Percentiles rank a stretch among this genome's conserved stretches.
Evolutionary conservation across 2,113 vertebrate genomes (phyloP).

Genomic region (Hyperopisus bebe): DNA sequence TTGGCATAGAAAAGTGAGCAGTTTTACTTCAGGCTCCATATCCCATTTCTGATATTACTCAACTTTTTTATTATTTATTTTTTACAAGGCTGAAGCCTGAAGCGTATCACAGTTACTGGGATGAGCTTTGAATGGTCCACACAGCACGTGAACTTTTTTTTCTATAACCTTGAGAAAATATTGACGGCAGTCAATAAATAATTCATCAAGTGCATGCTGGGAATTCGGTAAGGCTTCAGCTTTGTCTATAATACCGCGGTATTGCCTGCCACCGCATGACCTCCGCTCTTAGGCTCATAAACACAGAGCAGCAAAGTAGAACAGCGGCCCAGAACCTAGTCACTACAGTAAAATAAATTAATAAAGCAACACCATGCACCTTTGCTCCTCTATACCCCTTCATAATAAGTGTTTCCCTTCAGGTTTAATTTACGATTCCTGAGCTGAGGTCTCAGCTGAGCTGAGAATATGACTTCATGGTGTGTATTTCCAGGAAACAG

Average conservation of each 20-base stretch:
- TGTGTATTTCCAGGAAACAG: background rate
- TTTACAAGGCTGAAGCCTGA: background rate
- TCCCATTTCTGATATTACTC: background rate
- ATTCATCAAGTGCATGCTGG: constrained; percentile 8
- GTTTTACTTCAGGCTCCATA: background rate
- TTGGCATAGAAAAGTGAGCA: constrained; percentile 6
- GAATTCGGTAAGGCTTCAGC: constrained; percentile 1
- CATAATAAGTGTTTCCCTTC: background rate
- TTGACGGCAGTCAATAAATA: constrained; percentile 14
- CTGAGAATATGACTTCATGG: background rate
- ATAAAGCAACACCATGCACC: background rate
- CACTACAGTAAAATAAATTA: background rate
- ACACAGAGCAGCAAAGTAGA: background rate
- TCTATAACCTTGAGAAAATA: constrained; percentile 14
- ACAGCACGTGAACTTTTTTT: constrained; percentile 4
- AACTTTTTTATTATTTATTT: background rate
- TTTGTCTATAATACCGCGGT: background rate
- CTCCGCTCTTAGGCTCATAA: background rate
- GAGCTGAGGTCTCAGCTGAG: background rate
- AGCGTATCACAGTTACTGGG: background rate
- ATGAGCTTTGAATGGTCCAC: background rate
- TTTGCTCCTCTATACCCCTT: background rate
- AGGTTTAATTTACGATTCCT: background rate
- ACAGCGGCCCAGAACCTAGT: background rate
- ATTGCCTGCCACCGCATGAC: background rate